Conservation (phyloP, 2,888 invertebrate species). For the Plebejus melissa region DNA sequence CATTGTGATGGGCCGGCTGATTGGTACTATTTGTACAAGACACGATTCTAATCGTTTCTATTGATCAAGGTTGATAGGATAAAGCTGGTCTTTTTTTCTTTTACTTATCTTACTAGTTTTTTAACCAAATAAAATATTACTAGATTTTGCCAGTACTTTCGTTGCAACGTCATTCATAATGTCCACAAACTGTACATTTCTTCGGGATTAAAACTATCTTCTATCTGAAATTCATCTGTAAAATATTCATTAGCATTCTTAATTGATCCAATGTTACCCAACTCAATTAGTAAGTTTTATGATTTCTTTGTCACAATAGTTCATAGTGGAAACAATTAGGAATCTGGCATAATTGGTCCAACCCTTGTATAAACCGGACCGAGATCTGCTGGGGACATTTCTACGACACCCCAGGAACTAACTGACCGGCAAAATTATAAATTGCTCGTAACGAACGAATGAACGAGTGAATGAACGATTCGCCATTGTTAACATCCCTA, state of each 20-base stretch:
- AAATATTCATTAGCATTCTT: neutral
- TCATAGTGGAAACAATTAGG: conserved; percentile 69
- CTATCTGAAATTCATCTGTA: too few species aligned
- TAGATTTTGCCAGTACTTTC: too few species aligned
- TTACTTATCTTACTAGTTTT: neutral
- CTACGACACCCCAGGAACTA: conserved; percentile 52
- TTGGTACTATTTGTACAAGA: conserved; percentile 45
- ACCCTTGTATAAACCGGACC: conserved; percentile 67
- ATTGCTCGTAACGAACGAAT: conserved; percentile 53
- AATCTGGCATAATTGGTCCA: conserved; percentile 63
- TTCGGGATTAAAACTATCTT: too few species aligned
- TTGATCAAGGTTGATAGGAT: conserved; percentile 44
- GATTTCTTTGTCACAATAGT: conserved; percentile 33
- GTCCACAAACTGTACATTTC: too few species aligned
- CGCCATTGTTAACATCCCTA: conserved; percentile 40
- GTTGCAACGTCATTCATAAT: too few species aligned
- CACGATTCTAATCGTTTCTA: conserved; percentile 42
- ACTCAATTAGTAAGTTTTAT: neutral
- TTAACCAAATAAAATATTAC: neutral
- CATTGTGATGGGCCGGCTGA: conserved; percentile 41
- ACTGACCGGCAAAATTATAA: conserved; percentile 71
- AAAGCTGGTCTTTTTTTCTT: neutral
- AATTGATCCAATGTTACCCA: neutral
- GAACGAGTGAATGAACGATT: conserved; percentile 39
- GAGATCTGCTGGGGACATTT: conserved; percentile 69